A percentile compares a stretch with the other conserved stretches of the same genome.
Conservation (phyloP, 2,797 vertebrate genomes). For the Mycteria americana region DNA sequence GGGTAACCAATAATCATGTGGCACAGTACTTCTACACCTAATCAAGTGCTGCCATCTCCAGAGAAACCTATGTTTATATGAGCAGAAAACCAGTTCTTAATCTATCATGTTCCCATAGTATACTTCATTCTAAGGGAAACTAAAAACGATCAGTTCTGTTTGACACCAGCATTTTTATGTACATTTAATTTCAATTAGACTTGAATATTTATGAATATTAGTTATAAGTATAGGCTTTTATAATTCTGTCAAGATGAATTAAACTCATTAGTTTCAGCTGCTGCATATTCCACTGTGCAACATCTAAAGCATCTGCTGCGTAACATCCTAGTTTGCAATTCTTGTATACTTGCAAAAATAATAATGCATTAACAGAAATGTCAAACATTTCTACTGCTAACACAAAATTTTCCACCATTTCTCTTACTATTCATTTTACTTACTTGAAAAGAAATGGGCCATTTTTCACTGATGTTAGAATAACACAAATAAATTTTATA, state of each 20-base stretch:
- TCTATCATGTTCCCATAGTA: conserved; percentile 22
- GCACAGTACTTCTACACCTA: conserved; percentile 3
- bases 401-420: not conserved
- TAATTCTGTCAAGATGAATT: conserved; percentile 42
- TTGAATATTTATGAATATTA: not conserved
- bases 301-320: not conserved
- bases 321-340: not conserved
- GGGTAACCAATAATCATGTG: conserved; percentile 42
- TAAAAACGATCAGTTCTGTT: conserved; percentile 10
- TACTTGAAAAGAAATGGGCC: not conserved
- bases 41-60: conserved; percentile 16
- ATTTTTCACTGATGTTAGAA: not conserved
- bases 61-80: conserved; percentile 4
- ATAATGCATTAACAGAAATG: not conserved
- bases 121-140: conserved; percentile 5
- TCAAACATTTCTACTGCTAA: not conserved
- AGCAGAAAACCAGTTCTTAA: conserved; percentile 31
- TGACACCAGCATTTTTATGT: not conserved
- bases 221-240: not conserved
- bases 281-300: not conserved
- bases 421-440: not conserved
- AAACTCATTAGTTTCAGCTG: conserved; percentile 21
- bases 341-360: not conserved
- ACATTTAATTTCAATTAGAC: conserved; percentile 53
- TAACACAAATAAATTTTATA: not conserved